These are phyloP conservation scores for Astreopora myriophthalma DNA, from an alignment of 64 coral and sea anemone genomes.

Conservation along the genomic window DNA sequence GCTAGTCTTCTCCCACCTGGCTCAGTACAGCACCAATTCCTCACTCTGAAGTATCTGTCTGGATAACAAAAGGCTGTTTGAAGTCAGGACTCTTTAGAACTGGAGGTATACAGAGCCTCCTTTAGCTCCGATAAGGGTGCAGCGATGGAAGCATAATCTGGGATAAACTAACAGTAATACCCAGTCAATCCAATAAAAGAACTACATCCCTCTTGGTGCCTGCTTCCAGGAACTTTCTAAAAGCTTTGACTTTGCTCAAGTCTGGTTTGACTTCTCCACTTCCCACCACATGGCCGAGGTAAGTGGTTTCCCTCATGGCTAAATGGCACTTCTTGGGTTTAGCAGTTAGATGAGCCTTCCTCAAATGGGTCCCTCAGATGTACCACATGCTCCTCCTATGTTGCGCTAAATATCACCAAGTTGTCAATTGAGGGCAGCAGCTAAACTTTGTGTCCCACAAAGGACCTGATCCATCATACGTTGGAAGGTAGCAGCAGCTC, in stretches of 20 bases:
- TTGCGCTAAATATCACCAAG: neutral
- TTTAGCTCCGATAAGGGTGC: conserved; percentile 15
- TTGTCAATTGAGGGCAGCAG: conserved; percentile 28
- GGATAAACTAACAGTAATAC: conserved; percentile 5
- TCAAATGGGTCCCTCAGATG: neutral
- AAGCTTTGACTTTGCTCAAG: neutral
- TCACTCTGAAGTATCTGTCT: conserved; percentile 34
- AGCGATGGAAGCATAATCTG: neutral
- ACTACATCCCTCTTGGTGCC: neutral
- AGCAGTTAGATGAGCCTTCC: neutral
- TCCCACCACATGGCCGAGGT: conserved; percentile 56
- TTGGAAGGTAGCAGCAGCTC: conserved; percentile 61
- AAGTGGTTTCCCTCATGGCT: neutral
- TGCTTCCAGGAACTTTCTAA: neutral
- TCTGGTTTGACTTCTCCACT: neutral
- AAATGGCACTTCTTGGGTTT: too few species aligned
- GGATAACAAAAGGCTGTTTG: neutral
- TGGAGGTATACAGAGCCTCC: neutral
- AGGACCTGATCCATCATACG: neutral
- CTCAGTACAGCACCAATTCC: neutral
- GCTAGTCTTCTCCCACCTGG: neutral
- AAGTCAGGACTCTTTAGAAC: neutral
- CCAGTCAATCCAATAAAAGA: conserved; percentile 13
- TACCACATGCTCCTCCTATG: conserved; percentile 5
- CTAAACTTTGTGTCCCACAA: neutral